Evolutionary conservation across 1,140 invertebrate species (phyloP).

Genomic region (Leptinotarsa texana): DNA sequence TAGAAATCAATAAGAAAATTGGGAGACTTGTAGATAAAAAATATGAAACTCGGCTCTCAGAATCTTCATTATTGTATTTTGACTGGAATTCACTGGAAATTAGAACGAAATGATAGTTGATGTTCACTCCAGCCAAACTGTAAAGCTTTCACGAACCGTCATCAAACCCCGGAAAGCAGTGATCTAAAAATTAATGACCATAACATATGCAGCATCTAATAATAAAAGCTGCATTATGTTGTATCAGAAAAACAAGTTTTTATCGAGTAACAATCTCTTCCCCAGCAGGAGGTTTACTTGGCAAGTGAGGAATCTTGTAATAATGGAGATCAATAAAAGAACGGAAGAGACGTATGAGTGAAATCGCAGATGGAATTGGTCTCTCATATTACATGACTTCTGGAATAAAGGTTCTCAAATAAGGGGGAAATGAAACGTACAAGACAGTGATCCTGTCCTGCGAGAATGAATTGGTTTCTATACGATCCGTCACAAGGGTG

Average conservation of each 20-base stretch:
- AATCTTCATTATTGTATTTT: no score
- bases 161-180: background rate
- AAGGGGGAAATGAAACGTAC: background rate
- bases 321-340: background rate
- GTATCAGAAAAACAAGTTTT: background rate
- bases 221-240: background rate
- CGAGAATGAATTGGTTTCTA: background rate
- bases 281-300: background rate
- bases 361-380: constrained; percentile 8
- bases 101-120: no score
- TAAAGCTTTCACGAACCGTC: background rate
- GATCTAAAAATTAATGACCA: constrained; percentile 8
- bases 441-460: no score
- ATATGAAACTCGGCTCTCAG: no score
- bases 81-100: no score
- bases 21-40: no score
- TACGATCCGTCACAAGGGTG: background rate
- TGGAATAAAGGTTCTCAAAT: background rate
- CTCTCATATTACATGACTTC: constrained; percentile 6
- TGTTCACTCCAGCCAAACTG: no score
- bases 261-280: background rate
- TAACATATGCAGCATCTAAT: background rate
- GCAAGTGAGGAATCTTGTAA: background rate
- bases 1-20: no score
- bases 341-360: background rate